These are phyloP conservation scores for Pygoscelis adeliae DNA, from an alignment of 2,113 vertebrate species.

Conservation along the genomic window DNA sequence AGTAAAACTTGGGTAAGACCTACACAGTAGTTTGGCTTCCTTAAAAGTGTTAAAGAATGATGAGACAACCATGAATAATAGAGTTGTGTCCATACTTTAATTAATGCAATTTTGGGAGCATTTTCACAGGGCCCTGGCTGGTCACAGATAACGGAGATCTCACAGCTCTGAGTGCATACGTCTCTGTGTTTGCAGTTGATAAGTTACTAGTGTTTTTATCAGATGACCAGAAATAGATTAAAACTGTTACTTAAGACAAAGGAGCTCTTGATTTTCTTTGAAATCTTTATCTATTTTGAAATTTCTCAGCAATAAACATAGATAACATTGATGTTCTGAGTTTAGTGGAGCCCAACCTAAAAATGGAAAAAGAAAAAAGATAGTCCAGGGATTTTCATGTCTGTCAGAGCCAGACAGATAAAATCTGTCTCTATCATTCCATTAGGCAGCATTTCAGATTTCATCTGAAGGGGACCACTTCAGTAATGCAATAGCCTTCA, in stretches of 20 bases:
- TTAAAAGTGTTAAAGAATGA: not conserved
- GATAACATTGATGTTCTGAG: not conserved
- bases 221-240: not conserved
- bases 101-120: not conserved
- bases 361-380: not conserved
- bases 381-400: not conserved
- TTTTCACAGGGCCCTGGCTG: not conserved
- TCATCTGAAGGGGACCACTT: not conserved
- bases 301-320: not conserved
- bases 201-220: not conserved
- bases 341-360: not conserved
- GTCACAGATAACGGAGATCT: not conserved
- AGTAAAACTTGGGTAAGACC: not conserved
- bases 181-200: not conserved
- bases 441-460: constrained; percentile 30
- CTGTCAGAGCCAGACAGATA: not conserved
- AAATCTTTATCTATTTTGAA: not conserved
- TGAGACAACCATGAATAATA: not conserved
- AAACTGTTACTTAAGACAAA: not conserved
- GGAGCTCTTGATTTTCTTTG: not conserved
- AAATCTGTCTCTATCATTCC: not conserved
- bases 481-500: not conserved
- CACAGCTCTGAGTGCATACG: not conserved
- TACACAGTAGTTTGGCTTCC: not conserved
- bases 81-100: not conserved